Conservation (phyloP, 2,888 invertebrate species). For the Coelopa pilipes region DNA sequence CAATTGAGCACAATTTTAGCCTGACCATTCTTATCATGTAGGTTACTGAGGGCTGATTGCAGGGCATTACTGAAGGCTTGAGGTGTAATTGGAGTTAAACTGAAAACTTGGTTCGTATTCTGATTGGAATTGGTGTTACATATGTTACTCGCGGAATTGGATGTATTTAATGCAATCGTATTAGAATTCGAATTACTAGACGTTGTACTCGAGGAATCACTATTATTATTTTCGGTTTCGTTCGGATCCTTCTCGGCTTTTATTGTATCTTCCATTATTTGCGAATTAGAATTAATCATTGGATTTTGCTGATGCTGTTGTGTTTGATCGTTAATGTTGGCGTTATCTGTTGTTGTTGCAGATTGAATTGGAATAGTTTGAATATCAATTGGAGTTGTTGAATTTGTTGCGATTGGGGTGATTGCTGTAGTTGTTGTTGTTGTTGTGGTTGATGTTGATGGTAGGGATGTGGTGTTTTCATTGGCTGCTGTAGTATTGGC, state of each 20-base stretch:
- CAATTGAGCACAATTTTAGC: constrained; percentile 83
- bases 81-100: constrained; percentile 43
- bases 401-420: constrained; percentile 23
- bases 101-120: constrained; percentile 4
- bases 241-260: constrained; percentile 35
- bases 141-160: constrained; percentile 33
- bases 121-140: constrained; percentile 46
- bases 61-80: constrained; percentile 49
- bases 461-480: constrained; percentile 38
- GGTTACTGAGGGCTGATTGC: constrained; percentile 52
- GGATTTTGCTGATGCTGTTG: constrained; percentile 14
- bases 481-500: constrained; percentile 41
- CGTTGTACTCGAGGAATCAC: background rate
- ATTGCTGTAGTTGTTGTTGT: constrained; percentile 35
- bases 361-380: constrained; percentile 30
- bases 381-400: constrained; percentile 36
- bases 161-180: constrained; percentile 21
- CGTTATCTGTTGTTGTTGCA: constrained; percentile 39
- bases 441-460: constrained; percentile 42
- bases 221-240: constrained; percentile 35
- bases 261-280: constrained; percentile 40
- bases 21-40: constrained; percentile 47
- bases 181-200: constrained; percentile 40
- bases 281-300: constrained; percentile 40
- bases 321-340: constrained; percentile 40